Evolutionary conservation across 2,797 vertebrate genomes (phyloP), one percentile per base, ranked within the genome.

Genomic region (Mionectes olivaceus): DNA sequence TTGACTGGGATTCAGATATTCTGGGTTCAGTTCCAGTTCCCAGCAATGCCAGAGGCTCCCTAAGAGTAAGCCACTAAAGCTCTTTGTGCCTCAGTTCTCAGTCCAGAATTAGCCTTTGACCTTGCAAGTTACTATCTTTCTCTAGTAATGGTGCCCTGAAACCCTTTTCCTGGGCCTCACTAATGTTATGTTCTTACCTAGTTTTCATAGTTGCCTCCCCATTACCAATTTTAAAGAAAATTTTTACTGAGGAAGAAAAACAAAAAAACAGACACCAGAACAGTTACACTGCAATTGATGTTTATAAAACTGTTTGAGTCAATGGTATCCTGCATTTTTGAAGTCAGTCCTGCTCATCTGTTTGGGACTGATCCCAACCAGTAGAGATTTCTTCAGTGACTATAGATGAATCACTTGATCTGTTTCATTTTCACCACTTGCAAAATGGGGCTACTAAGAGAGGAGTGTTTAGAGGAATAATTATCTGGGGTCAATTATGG

Each of bases 1-100:
- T 89, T 90, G 65, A 81, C 65, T 32, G 21, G 43, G 82, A 78
- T 81, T 86, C 83, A 88, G 91, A 88, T 88, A 91, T 78, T 88
- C 65, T 83, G 47, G 18, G n/a, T 84, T 81, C 57, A 41, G 15
- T 64, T 91, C 55, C 57, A 41, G 18, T 64, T 91, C 55, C 83
- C 76, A 81, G 7, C 25, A 61, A 73, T 59, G 65, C 57, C 87
- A 73, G 69, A 93, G 23, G 23, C n/a, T 91, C 50, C 47, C 35
- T 65, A 44, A 57, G n/a, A 32, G n/a, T 81, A 88, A 71, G 43
- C 2, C 55, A 37, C 53, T 74, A 81, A 83, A 83, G 23, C 30
- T 47, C 19, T 56, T 74, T 7, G 3, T 85, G 46, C 49, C 75
- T 92, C 64, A 85, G 2, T 89, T 68, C 60, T 68, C 33, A 49